phyloP scores from a whole-genome alignment of 2,888 invertebrate genomes.

The Pammene fasciana region DNA sequence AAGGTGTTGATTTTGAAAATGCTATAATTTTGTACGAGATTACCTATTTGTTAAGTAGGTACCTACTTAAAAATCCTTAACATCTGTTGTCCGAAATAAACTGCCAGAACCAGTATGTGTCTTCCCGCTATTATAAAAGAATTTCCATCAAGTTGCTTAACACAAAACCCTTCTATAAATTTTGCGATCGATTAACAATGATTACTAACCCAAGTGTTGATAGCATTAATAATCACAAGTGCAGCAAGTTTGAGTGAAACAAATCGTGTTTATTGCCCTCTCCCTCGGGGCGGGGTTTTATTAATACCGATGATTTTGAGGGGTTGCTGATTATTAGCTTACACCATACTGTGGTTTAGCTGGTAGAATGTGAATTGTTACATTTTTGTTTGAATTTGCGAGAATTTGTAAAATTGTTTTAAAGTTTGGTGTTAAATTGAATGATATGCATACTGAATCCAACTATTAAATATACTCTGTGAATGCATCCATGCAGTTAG shows the following conservation, averaged over 20 bases:
- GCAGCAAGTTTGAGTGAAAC: constrained; percentile 29
- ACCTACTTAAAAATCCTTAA: too few relatives aligned
- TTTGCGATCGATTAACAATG: background rate
- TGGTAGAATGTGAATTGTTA: background rate
- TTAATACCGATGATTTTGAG: constrained; percentile 8
- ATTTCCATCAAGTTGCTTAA: background rate
- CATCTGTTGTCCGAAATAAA: too few relatives aligned
- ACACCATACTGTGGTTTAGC: constrained; percentile 2
- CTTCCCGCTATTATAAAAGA: background rate
- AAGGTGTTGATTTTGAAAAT: too few relatives aligned
- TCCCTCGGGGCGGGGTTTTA: constrained; percentile 20
- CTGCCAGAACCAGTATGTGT: too few relatives aligned
- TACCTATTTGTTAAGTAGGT: too few relatives aligned
- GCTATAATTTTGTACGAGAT: too few relatives aligned
- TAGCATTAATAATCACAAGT: constrained; percentile 27
- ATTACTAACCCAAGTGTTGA: constrained; percentile 12
- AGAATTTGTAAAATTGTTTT: too few relatives aligned
- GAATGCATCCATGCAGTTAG: too few relatives aligned
- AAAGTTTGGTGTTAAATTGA: too few relatives aligned
- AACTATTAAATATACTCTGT: too few relatives aligned
- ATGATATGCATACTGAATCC: too few relatives aligned
- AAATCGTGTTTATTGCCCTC: constrained; percentile 27
- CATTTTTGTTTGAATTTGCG: too few relatives aligned
- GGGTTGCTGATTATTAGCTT: constrained; percentile 29
- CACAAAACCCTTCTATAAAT: background rate